These are phyloP conservation scores for Eupeodes latifasciatus DNA, from an alignment of 2,888 invertebrate genomes.

Conservation along the genomic window DNA sequence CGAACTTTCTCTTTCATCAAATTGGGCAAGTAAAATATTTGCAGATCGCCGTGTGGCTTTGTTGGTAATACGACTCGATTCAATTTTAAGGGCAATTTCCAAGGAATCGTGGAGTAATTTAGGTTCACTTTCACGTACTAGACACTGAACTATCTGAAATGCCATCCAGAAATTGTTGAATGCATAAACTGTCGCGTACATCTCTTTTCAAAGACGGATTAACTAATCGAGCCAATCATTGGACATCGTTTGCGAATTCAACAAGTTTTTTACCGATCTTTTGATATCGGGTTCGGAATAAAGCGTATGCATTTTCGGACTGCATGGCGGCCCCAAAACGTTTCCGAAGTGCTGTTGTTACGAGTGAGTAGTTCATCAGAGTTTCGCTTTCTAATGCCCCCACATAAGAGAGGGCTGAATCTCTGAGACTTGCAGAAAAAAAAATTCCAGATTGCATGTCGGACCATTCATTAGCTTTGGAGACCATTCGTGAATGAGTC, in stretches of 20 bases:
- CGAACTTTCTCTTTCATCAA: not conserved
- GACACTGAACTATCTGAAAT: conserved; percentile 7
- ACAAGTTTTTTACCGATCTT: conserved; percentile 1
- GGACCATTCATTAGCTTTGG: conserved; percentile 15
- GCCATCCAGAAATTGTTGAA: conserved; percentile 26
- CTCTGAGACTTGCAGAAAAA: not conserved
- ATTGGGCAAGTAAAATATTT: conserved; percentile 13
- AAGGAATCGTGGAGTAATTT: conserved; percentile 17
- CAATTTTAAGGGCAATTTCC: not conserved
- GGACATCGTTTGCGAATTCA: conserved; percentile 16
- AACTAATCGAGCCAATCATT: conserved; percentile 2
- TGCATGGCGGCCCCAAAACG: not conserved
- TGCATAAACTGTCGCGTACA: conserved; percentile 8
- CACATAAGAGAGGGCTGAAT: not conserved
- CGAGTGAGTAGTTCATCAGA: not conserved
- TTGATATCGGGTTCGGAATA: conserved; percentile 1
- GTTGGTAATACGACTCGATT: conserved; percentile 13
- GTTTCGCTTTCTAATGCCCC: not conserved
- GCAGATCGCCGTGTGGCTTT: conserved; percentile 6
- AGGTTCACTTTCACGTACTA: conserved; percentile 22
- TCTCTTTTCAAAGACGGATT: conserved; percentile 2
- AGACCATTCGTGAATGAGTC: not conserved
- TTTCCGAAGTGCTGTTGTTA: too few relatives aligned
- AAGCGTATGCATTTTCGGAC: not conserved
- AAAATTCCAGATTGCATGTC: conserved; percentile 5